Base-by-base conservation (phyloP, 2,888 invertebrate species). In the Chirona hameri region DNA sequence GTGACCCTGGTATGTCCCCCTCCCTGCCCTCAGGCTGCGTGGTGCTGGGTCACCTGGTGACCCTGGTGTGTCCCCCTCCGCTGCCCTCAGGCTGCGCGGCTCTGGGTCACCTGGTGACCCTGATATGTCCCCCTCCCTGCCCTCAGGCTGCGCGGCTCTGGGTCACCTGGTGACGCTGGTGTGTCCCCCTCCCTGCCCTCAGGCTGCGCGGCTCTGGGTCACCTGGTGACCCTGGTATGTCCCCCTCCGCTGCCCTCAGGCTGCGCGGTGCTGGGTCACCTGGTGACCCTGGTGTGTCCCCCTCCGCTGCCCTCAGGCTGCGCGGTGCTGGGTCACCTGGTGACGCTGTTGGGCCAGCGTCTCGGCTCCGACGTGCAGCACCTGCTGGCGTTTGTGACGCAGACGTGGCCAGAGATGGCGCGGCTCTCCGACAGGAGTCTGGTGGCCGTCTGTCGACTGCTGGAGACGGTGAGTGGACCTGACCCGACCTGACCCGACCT, bases 381-480 rank as follows among this genome's bases (percentile, higher is more conserved):
- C 24, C 46, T 76, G 76, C 9, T 76, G 76, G 4, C 27, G 76
- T 46, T 76, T 4, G 39, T 76, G 46, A 39, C 9, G 21, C 46
- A 46, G 27, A 9, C 21, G 39, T 46, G 39, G 76, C 24, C 21
- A 46, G 39, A 24, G 9, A 9, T 46, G 24, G 46, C 3, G 29
- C 76, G 84, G 82, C 90, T 92, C 82, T 88, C 91, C 84, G 92
- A 93, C 85, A 88, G 89, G 52, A 91, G 93, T 4, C 90, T 93
- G 39, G 89, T 93, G 10, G 94, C 94, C 76, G 90, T 93, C 83
- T 89, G 95, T 21, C 90, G 91, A 84, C 89, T 94, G 79, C 91
- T 94, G 85, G 91, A 93, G 2, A 92, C 91, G 87, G 91, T 93
- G 10, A 81, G 76, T 27, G 21, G 24, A 1, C 9, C 65, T 10